Conservation (phyloP, 2,888 invertebrate genomes). For the Caradrina clavipalpis region DNA sequence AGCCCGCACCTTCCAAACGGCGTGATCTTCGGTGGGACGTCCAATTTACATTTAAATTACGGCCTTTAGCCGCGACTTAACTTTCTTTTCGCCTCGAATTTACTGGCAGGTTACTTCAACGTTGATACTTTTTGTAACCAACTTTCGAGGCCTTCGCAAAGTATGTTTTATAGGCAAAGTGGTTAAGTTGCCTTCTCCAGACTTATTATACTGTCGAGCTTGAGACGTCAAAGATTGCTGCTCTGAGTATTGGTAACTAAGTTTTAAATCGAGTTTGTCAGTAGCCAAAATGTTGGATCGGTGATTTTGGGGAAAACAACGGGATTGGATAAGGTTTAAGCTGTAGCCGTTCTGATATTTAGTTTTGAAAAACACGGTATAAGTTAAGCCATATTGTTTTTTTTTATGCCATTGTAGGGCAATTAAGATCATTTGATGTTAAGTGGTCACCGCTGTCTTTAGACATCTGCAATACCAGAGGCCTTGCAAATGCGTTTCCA, state of each 20-base stretch:
- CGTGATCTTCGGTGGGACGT: slow-evolving; percentile 49
- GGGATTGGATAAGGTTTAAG: neutral
- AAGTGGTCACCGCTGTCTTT: too few relatives aligned
- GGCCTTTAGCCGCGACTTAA: slow-evolving; percentile 50
- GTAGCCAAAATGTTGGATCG: slow-evolving; percentile 35
- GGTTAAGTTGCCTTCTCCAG: slow-evolving; percentile 49
- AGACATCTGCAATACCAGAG: too few relatives aligned
- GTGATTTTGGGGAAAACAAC: slow-evolving; percentile 45
- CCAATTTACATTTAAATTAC: slow-evolving; percentile 72
- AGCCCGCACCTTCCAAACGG: slow-evolving; percentile 49
- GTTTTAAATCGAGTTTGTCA: slow-evolving; percentile 55
- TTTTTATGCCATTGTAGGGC: too few relatives aligned
- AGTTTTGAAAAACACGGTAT: slow-evolving; percentile 1
- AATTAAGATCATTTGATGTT: too few relatives aligned
- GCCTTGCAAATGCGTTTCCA: too few relatives aligned
- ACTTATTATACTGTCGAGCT: slow-evolving; percentile 53
- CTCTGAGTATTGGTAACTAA: slow-evolving; percentile 55
- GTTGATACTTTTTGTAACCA: slow-evolving; percentile 60
- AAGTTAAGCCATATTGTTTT: slow-evolving; percentile 4
- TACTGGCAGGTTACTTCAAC: slow-evolving; percentile 48
- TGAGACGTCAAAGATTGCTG: slow-evolving; percentile 47
- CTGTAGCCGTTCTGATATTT: neutral
- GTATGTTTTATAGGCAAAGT: slow-evolving; percentile 60
- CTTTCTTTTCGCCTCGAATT: slow-evolving; percentile 57
- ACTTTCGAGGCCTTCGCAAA: slow-evolving; percentile 52